phyloP scores from a whole-genome alignment of 1,140 invertebrate species.

The Ceratitis capitata region DNA sequence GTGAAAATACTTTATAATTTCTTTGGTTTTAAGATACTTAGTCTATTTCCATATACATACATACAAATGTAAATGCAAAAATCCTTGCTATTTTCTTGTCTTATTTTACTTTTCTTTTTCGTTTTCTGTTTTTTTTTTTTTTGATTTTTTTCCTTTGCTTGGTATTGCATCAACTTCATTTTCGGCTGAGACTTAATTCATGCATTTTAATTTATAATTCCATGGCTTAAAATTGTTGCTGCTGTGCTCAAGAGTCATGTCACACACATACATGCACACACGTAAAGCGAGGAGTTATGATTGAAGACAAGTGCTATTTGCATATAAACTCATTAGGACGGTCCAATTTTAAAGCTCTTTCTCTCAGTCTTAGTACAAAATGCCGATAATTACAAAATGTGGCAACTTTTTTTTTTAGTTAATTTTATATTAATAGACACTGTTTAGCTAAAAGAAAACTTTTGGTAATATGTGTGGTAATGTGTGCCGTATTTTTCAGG shows the following conservation, averaged over 20 bases:
- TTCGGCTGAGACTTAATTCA: conserved; percentile 31
- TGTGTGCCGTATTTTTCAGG: no score
- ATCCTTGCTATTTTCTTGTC: neutral
- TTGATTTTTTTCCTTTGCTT: neutral
- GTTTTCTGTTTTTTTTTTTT: neutral
- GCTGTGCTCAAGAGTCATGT: no score
- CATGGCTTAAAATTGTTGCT: conserved; percentile 30
- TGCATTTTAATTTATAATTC: conserved; percentile 38
- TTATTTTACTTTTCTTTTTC: neutral
- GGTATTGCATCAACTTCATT: conserved; percentile 7
- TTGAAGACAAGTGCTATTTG: neutral
- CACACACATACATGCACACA: no score
- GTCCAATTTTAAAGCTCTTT: no score
- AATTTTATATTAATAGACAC: no score
- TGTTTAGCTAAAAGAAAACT: no score
- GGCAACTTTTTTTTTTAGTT: no score
- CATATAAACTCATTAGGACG: no score
- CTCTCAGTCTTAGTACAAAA: no score
- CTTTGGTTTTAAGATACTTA: neutral
- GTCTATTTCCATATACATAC: neutral
- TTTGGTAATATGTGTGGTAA: no score
- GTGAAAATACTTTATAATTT: conserved; percentile 6
- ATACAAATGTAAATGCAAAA: neutral
- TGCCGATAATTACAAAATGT: no score
- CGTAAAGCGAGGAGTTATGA: neutral